Evolutionary conservation across 2,113 vertebrate species (phyloP).

Genomic region (Redunca redunca): DNA sequence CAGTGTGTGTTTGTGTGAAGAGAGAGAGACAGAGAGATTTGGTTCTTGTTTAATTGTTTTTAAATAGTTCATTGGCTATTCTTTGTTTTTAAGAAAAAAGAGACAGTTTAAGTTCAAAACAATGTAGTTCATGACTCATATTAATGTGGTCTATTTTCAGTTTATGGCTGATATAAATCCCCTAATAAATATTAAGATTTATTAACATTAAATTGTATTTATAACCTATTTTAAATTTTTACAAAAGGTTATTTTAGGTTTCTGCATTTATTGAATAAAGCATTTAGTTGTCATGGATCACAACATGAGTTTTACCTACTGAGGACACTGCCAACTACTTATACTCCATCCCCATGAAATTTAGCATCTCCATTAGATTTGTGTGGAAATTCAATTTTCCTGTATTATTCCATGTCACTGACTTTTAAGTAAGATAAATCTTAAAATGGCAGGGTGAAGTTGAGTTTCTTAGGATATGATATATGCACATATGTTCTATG

Average conservation of each 20-base stretch:
- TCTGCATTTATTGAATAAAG: neutral
- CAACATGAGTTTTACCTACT: neutral
- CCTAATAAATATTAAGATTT: neutral
- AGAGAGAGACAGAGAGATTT: neutral
- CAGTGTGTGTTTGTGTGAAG: neutral
- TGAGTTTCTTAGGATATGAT: neutral
- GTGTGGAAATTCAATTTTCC: slow-evolving; percentile 16
- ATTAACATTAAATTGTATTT: slow-evolving; percentile 21
- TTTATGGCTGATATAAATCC: neutral
- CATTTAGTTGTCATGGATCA: slow-evolving; percentile 15
- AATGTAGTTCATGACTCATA: neutral
- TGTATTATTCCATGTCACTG: neutral
- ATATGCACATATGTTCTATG: neutral
- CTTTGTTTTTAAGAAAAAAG: neutral
- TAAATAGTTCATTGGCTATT: neutral
- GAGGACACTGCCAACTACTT: neutral
- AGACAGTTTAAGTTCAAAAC: neutral
- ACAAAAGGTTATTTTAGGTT: neutral
- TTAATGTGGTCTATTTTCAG: neutral
- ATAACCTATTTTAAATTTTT: slow-evolving; percentile 16
- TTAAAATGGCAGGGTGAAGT: slow-evolving; percentile 16
- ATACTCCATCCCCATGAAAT: slow-evolving; percentile 1
- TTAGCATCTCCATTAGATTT: neutral
- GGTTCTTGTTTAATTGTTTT: neutral
- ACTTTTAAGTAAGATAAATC: neutral